A percentile compares a stretch with the other conserved stretches of the same genome.
Conservation (phyloP, 2,113 vertebrate species). For the Glareola pratincola region DNA sequence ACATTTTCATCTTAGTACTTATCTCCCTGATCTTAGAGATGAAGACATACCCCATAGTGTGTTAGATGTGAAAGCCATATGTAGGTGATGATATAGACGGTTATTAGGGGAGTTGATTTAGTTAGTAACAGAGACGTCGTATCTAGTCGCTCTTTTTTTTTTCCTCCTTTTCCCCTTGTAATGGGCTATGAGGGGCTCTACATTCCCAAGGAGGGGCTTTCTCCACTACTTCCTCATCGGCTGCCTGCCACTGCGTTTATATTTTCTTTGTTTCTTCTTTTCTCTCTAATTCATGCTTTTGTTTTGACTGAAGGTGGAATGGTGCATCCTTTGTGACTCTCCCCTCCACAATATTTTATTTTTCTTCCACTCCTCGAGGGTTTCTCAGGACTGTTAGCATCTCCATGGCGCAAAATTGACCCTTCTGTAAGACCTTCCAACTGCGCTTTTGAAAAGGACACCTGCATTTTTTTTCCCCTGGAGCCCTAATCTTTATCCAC, state of each 20-base stretch:
- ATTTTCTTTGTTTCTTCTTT: not conserved
- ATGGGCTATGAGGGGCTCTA: not conserved
- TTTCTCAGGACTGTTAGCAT: not conserved
- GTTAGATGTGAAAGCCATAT: not conserved
- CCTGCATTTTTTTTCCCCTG: rapidly evolving
- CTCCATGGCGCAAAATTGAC: not conserved
- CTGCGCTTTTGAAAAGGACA: not conserved
- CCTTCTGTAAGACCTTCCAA: not conserved
- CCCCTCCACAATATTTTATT: not conserved
- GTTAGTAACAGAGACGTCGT: not conserved
- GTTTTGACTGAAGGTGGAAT: not conserved
- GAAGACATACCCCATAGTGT: not conserved
- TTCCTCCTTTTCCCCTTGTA: not conserved
- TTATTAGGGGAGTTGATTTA: not conserved
- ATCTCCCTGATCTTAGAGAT: not conserved
- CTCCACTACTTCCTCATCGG: not conserved
- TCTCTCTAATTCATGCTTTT: not conserved
- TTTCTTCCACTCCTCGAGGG: not conserved
- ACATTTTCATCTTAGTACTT: not conserved
- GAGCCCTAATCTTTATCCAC: not conserved
- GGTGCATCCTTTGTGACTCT: not conserved
- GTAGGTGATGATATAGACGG: not conserved
- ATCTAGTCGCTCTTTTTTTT: not conserved
- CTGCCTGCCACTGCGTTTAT: not conserved
- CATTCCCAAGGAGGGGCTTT: not conserved